phyloP scores from a whole-genome alignment of 2,113 vertebrate species.

The Phocoena phocoena region DNA sequence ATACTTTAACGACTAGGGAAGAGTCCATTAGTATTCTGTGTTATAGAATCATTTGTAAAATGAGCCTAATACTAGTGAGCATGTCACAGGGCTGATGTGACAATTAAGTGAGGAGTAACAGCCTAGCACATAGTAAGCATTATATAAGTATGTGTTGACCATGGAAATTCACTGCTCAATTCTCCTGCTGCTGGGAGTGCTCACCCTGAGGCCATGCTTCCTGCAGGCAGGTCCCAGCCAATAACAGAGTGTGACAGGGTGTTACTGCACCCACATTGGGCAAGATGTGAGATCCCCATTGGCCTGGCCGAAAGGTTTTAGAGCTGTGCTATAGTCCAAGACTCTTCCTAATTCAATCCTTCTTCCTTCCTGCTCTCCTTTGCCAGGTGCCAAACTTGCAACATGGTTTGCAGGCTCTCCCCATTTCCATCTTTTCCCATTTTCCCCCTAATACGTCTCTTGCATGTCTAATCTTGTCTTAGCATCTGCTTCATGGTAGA shows the following conservation, averaged over 20 bases:
- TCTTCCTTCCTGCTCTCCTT: background rate
- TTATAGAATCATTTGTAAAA: background rate
- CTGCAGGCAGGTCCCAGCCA: background rate
- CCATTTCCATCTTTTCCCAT: background rate
- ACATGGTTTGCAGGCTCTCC: background rate
- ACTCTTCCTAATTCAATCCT: background rate
- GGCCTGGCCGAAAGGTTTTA: accelerated
- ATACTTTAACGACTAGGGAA: background rate
- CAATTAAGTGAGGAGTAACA: background rate
- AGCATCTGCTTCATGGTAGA: background rate
- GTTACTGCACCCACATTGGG: accelerated
- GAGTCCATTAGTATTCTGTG: background rate
- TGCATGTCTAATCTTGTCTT: background rate
- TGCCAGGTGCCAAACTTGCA: background rate
- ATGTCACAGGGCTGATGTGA: background rate
- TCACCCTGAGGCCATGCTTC: background rate
- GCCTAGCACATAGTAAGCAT: too few species aligned
- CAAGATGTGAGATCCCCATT: too few species aligned
- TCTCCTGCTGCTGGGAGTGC: background rate
- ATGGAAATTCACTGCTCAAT: background rate
- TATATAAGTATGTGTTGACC: accelerated
- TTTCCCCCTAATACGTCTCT: background rate
- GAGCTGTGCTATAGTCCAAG: background rate
- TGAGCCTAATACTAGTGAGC: background rate
- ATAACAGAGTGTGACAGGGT: too few species aligned